Conservation (phyloP, 1,140 invertebrate genomes). For the Ladona fulva region DNA sequence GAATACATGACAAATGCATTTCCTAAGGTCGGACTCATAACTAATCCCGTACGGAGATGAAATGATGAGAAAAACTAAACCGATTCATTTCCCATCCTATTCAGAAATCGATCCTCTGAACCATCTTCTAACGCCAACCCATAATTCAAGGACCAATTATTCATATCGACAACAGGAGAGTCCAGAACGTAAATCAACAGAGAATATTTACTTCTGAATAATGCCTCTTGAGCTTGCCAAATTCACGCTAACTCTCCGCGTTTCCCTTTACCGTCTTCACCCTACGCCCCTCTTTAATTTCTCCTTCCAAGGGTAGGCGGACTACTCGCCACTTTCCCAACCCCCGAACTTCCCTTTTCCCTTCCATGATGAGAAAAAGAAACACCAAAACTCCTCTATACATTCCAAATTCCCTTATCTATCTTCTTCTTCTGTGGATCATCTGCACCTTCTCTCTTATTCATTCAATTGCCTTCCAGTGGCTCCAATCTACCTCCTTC, state of each 20-base stretch:
- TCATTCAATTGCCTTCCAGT: constrained; percentile 1
- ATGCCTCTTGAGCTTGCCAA: not conserved
- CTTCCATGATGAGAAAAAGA: not conserved
- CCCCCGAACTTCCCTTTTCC: not conserved
- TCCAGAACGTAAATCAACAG: not conserved
- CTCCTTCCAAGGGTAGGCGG: not conserved
- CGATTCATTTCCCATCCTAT: too few species aligned
- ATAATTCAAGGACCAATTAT: not conserved
- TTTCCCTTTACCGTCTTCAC: not conserved
- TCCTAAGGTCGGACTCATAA: too few species aligned
- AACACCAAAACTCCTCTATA: not conserved
- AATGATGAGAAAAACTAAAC: too few species aligned
- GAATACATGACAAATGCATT: too few species aligned
- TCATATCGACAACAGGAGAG: not conserved
- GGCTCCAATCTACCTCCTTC: not conserved
- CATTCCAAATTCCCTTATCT: not conserved
- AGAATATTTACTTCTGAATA: not conserved
- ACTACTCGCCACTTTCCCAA: not conserved
- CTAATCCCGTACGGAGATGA: too few species aligned
- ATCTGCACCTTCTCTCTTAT: not conserved
- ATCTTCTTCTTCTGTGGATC: not conserved
- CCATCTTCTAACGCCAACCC: too few species aligned
- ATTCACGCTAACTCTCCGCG: not conserved
- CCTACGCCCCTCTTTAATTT: not conserved
- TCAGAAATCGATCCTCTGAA: too few species aligned